Base-by-base conservation (phyloP, 2,888 invertebrate species). In the Fissipunctia ypsillon region DNA sequence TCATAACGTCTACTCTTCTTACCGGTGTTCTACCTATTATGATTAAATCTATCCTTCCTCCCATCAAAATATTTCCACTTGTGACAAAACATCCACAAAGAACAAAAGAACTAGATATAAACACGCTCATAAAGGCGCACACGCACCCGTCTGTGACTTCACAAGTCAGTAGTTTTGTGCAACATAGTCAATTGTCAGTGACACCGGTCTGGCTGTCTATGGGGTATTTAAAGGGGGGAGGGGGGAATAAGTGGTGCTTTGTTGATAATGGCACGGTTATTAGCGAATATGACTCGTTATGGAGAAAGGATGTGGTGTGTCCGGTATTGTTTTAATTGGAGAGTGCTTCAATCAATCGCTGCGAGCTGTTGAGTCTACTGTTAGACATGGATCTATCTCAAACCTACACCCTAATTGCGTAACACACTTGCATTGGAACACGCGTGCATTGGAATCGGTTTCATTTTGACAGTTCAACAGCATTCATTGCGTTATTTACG, bases 41-140 rank as follows among this genome's bases (percentile, higher is more conserved):
- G 41, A 50, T 56, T 19, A 74, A 48, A 43, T 52, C 9, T 14
- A 41, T 48, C 22, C 65, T 76, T 31, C 1, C 35, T 45, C 12
- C 43, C 57, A 56, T 73, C 68, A 84, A 71, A 77, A 77, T 71
- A 84, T 77, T 80, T 80, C 65, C 50, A 71, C 38, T 41, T 38
- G n/a, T 43, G n/a, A 69, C 69, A 76, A 76, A 76, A 76, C 80
- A 83, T 63, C 57, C 28, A 60, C 9, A 35, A n/a, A 50, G 59
- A 74, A 84, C 83, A 84, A 83, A 77, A 56, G 68, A 16, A 12
- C n/a, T 61, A 67, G 45, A 35, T 56, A 59, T 35, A 19, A 52
- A 69, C 66, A 71, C 57, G 60, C 31, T 50, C 19, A 35, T 48
- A 43, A 56, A 59, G 28, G 41, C 52, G 66, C 45, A 69, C 63